phyloP scores from a whole-genome alignment of 2,797 vertebrate species.

The Rhincodon typus region DNA sequence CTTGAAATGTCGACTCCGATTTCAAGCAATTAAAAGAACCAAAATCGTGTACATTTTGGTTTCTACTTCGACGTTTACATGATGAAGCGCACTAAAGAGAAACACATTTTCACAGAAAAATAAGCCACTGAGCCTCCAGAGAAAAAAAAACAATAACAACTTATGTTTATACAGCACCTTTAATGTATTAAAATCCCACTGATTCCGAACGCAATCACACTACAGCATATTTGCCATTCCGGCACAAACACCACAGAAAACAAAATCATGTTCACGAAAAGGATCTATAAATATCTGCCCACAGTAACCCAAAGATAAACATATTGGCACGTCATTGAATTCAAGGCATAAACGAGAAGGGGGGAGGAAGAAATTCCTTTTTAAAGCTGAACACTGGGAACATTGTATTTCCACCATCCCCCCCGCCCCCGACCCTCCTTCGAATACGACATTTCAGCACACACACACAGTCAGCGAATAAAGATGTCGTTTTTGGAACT shows the following conservation, averaged over 20 bases:
- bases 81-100: neutral
- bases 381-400: conserved; percentile 5
- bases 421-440: neutral
- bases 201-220: neutral
- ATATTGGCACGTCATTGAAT: neutral
- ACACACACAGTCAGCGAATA: neutral
- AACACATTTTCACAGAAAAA: neutral
- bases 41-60: neutral
- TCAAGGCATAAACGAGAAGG: neutral
- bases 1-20: neutral
- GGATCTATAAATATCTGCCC: neutral
- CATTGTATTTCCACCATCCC: neutral
- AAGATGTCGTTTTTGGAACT: conserved; percentile 6
- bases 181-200: too few species aligned
- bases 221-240: neutral
- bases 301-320: neutral
- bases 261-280: neutral
- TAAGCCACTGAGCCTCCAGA: neutral
- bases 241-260: neutral
- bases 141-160: neutral
- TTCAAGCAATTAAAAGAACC: neutral
- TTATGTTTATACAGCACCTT: too few species aligned
- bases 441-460: conserved; percentile 16
- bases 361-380: neutral
- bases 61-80: neutral